A percentile compares a stretch with the other conserved stretches of the same genome.
These are phyloP conservation scores for Alligator mississippiensis DNA, from an alignment of 2,113 vertebrate genomes.

Conservation along the genomic window DNA sequence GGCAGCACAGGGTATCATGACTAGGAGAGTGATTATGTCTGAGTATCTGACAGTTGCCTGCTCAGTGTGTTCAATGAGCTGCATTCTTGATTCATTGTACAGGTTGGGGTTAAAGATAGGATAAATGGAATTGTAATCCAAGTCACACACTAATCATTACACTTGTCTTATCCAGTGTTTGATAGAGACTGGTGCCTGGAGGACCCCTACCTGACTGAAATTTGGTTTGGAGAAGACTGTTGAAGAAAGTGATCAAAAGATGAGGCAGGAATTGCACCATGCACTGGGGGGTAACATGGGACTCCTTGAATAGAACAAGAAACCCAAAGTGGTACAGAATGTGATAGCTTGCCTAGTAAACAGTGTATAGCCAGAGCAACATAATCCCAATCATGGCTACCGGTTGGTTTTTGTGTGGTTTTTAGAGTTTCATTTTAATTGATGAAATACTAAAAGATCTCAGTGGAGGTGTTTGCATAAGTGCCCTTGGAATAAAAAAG, in stretches of 20 bases:
- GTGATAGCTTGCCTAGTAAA: neutral
- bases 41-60: too few relatives aligned
- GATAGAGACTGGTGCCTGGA: neutral
- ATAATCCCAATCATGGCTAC: too few relatives aligned
- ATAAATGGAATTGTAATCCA: neutral
- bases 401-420: neutral
- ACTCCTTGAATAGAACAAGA: accelerated
- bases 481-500: neutral
- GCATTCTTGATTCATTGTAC: neutral
- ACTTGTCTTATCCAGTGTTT: neutral
- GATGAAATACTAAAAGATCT: neutral
- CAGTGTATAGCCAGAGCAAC: too few relatives aligned
- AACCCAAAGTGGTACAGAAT: neutral
- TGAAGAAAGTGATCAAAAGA: neutral
- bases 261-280: neutral
- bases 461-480: too few relatives aligned
- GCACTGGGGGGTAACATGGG: neutral
- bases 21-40: neutral
- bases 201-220: neutral
- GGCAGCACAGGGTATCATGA: neutral
- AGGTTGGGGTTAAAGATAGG: neutral
- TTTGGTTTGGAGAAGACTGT: neutral
- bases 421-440: accelerated
- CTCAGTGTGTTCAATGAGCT: too few relatives aligned
- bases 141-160: neutral